These are phyloP conservation scores for Lacanobia oleracea DNA, from an alignment of 2,888 invertebrate species.

Conservation along the genomic window DNA sequence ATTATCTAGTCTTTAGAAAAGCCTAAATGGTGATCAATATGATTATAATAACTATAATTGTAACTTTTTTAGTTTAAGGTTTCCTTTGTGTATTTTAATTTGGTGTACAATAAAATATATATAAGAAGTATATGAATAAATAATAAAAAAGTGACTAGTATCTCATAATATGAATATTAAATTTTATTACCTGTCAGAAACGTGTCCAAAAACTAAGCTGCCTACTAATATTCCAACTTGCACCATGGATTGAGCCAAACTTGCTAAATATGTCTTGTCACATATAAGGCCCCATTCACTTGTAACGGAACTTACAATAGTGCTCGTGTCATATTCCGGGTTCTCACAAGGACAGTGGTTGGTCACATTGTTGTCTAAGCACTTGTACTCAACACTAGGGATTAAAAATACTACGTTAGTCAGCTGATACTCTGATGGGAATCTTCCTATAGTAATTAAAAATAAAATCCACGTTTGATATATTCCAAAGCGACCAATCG, in stretches of 20 bases:
- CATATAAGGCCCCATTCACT: slow-evolving; percentile 92
- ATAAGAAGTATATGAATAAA: too few species aligned
- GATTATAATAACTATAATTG: too few species aligned
- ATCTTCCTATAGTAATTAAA: slow-evolving; percentile 86
- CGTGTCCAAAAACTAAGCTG: slow-evolving; percentile 83
- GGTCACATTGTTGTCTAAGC: slow-evolving; percentile 81
- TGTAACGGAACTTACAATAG: slow-evolving; percentile 89
- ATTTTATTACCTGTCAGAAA: slow-evolving; percentile 32
- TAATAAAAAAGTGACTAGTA: too few species aligned
- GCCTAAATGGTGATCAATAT: too few species aligned
- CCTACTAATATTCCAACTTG: slow-evolving; percentile 90
- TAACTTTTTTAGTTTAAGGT: too few species aligned
- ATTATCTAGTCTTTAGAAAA: too few species aligned
- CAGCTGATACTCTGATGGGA: slow-evolving; percentile 90
- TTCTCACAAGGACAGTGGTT: slow-evolving; percentile 84
- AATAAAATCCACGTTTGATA: slow-evolving; percentile 89
- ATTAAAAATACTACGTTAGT: slow-evolving; percentile 90
- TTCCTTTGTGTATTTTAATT: too few species aligned
- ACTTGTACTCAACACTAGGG: slow-evolving; percentile 87
- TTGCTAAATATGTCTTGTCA: slow-evolving; percentile 87
- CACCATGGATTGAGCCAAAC: slow-evolving; percentile 89
- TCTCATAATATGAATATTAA: not conserved
- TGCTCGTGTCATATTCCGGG: slow-evolving; percentile 88
- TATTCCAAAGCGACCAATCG: slow-evolving; percentile 89
- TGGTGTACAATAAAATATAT: too few species aligned